Conservation (phyloP, 2,888 invertebrate species). For the Agriotes lineatus region DNA sequence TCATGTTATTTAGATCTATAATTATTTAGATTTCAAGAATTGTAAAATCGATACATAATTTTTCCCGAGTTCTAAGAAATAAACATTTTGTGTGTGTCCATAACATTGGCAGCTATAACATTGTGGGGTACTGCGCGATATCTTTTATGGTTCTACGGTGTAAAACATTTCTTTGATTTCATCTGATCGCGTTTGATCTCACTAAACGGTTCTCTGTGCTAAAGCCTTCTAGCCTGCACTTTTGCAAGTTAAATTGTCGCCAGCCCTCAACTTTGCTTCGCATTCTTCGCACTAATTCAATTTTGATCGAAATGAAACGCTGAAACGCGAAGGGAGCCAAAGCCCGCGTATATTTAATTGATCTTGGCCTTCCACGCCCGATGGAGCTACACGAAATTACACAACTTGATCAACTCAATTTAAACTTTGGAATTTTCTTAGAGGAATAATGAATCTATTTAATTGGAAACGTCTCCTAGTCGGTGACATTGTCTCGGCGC, state of each 20-base stretch:
- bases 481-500: slow-evolving; percentile 24
- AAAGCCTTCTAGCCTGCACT: not conserved
- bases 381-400: slow-evolving; percentile 29
- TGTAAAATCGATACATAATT: too few relatives aligned
- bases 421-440: slow-evolving; percentile 34
- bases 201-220: too few relatives aligned
- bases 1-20: too few relatives aligned
- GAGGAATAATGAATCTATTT: slow-evolving; percentile 37
- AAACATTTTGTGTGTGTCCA: too few relatives aligned
- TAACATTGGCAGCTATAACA: too few relatives aligned
- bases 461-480: slow-evolving; percentile 36
- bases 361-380: slow-evolving; percentile 9
- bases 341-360: slow-evolving; percentile 11
- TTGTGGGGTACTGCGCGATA: too few relatives aligned
- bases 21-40: too few relatives aligned
- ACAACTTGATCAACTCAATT: slow-evolving; percentile 38
- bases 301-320: slow-evolving; percentile 23
- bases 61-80: too few relatives aligned
- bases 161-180: too few relatives aligned
- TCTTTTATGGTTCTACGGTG: too few relatives aligned
- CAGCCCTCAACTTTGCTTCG: slow-evolving; percentile 6
- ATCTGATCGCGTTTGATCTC: too few relatives aligned
- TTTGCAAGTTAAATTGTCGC: slow-evolving; percentile 14
- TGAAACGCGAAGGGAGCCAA: slow-evolving; percentile 7
- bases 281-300: slow-evolving; percentile 17